Conservation (phyloP, 2,888 invertebrate genomes). For the Baccha elongata region DNA sequence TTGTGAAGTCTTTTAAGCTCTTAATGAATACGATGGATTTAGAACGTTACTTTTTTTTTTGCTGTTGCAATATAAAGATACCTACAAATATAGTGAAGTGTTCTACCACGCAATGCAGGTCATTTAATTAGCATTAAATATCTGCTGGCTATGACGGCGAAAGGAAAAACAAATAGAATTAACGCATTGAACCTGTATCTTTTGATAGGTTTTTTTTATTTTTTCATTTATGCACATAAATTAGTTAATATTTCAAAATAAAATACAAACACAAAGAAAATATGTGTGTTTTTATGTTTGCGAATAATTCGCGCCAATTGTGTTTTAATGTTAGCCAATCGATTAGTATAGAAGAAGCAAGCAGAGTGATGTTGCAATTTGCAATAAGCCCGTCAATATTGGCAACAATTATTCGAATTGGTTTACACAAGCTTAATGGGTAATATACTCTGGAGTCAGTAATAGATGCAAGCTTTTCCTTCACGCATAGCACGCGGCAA, state of each 20-base stretch:
- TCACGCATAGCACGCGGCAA: slow-evolving; percentile 34
- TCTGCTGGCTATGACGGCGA: slow-evolving; percentile 25
- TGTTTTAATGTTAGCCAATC: slow-evolving; percentile 58
- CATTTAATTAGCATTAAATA: slow-evolving; percentile 66
- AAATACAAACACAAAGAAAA: slow-evolving; percentile 22
- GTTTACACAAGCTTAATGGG: slow-evolving; percentile 57
- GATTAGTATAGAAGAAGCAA: slow-evolving; percentile 37
- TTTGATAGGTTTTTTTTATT: slow-evolving; percentile 23
- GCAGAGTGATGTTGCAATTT: slow-evolving; percentile 30
- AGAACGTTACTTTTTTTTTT: slow-evolving; percentile 48
- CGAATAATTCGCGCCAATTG: slow-evolving; percentile 46
- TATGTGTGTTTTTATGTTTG: slow-evolving; percentile 41
- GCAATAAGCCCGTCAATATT: slow-evolving; percentile 66
- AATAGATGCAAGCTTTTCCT: slow-evolving; percentile 21
- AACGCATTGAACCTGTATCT: slow-evolving; percentile 6
- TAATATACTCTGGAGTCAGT: slow-evolving; percentile 38
- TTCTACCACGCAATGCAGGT: slow-evolving; percentile 70
- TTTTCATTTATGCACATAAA: slow-evolving; percentile 65
- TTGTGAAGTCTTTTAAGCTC: slow-evolving; percentile 43
- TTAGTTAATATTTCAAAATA: slow-evolving; percentile 65
- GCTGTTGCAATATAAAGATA: not conserved
- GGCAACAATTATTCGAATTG: slow-evolving; percentile 63
- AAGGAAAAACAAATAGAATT: not conserved
- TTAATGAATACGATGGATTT: slow-evolving; percentile 57
- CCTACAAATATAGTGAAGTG: slow-evolving; percentile 26